Base-by-base conservation (phyloP, 2,888 invertebrate species). In the Lutraria lutraria region DNA sequence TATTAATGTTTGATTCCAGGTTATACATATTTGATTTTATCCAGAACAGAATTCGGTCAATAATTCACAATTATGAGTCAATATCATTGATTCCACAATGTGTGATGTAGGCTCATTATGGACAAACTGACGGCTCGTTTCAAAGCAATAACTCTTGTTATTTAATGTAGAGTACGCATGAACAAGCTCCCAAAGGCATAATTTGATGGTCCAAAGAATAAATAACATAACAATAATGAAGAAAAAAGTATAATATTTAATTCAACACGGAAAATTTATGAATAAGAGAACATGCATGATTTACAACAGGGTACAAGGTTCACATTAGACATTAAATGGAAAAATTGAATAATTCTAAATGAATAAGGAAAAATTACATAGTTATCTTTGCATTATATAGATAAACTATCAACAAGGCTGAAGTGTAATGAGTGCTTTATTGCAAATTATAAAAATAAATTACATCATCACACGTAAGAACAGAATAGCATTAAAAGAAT, bases 191-290 rank as follows among this genome's bases (percentile, higher is more conserved):
- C 25, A 25, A 25, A 8, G 25, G 63, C 4, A 68, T 68, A 13
- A 25, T 68, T 12, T 25, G 25, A 25, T 68, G 63, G n/a, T 68
- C 31, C 0, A 76, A 15, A 76, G 31, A 81, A 81, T 63, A 31
- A 72, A 88, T n/a, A 81, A 88, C 85, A 88, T 54, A 82, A 83
- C 83, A 89, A 21, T 19, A 63, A 25, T 89, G 87, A 89, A 87
- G 87, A 90, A 90, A 88, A 90, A 90, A 90, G 90, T 90, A 90
- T 90, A 90, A 90, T 87, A 86, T 90, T 90, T 90, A 90, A 90
- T 90, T 90, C 85, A 90, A 90, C 90, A 90, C 88, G 87, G 90
- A 90, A 90, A 90, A 90, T 86, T 83, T 90, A 90, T 90, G 90
- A 88, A 90, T 90, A 90, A 88, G 89, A 88, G 85, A 84, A 90